These are phyloP conservation scores for Myotis findleyi DNA, from an alignment of 2,797 vertebrate genomes.

Conservation along the genomic window DNA sequence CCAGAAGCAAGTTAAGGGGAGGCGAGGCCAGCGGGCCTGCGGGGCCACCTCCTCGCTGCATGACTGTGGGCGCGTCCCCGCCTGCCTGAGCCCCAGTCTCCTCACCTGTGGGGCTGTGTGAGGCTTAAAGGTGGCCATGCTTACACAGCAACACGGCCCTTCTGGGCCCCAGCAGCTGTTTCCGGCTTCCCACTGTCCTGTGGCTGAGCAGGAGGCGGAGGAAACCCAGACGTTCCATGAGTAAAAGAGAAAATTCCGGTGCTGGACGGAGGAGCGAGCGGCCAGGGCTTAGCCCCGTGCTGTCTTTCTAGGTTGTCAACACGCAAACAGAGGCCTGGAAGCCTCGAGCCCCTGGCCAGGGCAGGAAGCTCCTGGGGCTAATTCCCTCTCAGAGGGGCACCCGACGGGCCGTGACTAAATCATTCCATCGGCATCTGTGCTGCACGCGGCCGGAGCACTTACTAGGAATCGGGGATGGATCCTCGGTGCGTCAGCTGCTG, in stretches of 20 bases:
- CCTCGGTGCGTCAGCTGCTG: constrained; percentile 21
- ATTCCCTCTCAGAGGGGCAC: not conserved
- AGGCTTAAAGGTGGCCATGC: too few species aligned
- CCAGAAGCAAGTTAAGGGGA: not conserved
- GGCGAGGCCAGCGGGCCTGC: rapidly evolving
- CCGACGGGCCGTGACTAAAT: not conserved
- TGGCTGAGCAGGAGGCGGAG: not conserved
- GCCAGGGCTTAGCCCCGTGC: not conserved
- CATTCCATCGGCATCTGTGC: constrained; percentile 76
- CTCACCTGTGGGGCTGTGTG: not conserved
- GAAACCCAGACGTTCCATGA: constrained; percentile 50
- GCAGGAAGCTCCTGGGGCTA: constrained; percentile 20
- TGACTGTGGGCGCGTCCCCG: not conserved
- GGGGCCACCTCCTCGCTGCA: not conserved
- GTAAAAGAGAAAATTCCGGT: constrained; percentile 44
- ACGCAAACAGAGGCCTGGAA: constrained; percentile 12
- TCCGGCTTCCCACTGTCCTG: not conserved
- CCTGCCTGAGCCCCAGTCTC: not conserved
- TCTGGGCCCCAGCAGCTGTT: not conserved
- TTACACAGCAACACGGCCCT: not conserved
- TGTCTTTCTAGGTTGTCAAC: not conserved
- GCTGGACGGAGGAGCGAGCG: not conserved
- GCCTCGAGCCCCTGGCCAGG: not conserved
- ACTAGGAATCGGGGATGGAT: constrained; percentile 71
- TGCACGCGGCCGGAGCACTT: constrained; percentile 61